These are phyloP conservation scores for Rhynchotus rufescens DNA, from an alignment of 2,797 vertebrate species.

Conservation along the genomic window DNA sequence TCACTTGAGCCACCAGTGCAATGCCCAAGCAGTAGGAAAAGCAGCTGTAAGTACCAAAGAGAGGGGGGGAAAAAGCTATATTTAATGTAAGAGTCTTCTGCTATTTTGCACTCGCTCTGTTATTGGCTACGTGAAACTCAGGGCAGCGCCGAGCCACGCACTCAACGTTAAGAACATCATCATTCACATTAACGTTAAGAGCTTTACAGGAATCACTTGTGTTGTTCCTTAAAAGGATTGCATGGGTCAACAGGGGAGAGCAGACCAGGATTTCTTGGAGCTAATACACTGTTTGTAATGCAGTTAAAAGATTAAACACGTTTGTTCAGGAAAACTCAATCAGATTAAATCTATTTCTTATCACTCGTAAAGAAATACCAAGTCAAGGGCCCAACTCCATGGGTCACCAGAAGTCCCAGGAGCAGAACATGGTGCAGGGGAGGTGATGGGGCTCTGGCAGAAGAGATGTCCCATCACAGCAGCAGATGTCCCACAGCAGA, in stretches of 20 bases:
- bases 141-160: not conserved
- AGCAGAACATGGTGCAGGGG: not conserved
- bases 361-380: not conserved
- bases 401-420: not conserved
- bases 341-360: constrained; percentile 21
- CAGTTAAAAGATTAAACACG: constrained; percentile 24
- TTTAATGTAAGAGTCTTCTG: not conserved
- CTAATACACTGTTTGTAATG: constrained; percentile 18
- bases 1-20: not conserved
- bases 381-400: not conserved
- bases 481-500: not conserved
- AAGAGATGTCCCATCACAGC: not conserved
- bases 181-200: not conserved
- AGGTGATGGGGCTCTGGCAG: not conserved
- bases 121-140: not conserved
- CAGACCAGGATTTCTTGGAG: constrained; percentile 4
- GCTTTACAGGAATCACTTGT: not conserved
- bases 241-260: not conserved
- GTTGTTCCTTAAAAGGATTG: constrained; percentile 14
- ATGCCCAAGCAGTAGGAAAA: not conserved
- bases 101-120: not conserved
- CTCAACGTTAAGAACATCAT: not conserved
- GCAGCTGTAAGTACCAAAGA: not conserved
- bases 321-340: constrained; percentile 13
- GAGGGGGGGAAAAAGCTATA: too few species aligned